These are phyloP conservation scores for Takifugu flavidus DNA, from an alignment of 2,113 vertebrate genomes.

Conservation along the genomic window DNA sequence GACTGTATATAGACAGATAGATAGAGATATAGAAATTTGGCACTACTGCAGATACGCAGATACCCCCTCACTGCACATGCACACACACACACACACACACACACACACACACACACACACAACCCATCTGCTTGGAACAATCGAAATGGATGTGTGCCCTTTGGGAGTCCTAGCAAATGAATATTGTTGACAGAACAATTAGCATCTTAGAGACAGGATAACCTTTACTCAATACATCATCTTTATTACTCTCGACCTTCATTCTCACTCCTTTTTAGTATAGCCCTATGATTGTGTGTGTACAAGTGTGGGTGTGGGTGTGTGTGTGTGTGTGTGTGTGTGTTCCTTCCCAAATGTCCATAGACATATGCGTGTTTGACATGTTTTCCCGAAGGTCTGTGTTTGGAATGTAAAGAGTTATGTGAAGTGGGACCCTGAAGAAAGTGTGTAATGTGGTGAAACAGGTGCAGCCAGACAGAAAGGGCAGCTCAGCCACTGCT, in stretches of 20 bases:
- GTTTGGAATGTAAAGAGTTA: conserved; percentile 32
- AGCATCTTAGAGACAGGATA: conserved; percentile 85
- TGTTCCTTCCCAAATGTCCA: not conserved
- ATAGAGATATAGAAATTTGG: too few species aligned
- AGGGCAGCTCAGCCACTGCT: conserved; percentile 70
- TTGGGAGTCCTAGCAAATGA: conserved; percentile 82
- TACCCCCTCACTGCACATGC: too few species aligned
- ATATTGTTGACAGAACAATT: conserved; percentile 87
- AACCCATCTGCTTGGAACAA: conserved; percentile 65
- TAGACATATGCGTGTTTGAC: conserved; percentile 4
- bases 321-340: too few species aligned
- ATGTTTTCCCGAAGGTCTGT: not conserved
- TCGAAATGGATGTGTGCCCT: conserved; percentile 77
- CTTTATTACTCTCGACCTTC: conserved; percentile 80
- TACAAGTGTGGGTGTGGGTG: not conserved
- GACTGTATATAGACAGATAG: too few species aligned
- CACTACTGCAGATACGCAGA: too few species aligned
- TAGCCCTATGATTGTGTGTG: conserved; percentile 13
- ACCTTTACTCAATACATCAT: conserved; percentile 83
- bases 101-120: not conserved
- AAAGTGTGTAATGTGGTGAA: conserved; percentile 70
- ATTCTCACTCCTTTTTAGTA: conserved; percentile 59
- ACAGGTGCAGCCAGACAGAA: conserved; percentile 83
- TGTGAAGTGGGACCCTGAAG: conserved; percentile 42
- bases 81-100: not conserved